Evolutionary conservation across 2,113 vertebrate genomes (phyloP).

Genomic region (Leuciscus idus): DNA sequence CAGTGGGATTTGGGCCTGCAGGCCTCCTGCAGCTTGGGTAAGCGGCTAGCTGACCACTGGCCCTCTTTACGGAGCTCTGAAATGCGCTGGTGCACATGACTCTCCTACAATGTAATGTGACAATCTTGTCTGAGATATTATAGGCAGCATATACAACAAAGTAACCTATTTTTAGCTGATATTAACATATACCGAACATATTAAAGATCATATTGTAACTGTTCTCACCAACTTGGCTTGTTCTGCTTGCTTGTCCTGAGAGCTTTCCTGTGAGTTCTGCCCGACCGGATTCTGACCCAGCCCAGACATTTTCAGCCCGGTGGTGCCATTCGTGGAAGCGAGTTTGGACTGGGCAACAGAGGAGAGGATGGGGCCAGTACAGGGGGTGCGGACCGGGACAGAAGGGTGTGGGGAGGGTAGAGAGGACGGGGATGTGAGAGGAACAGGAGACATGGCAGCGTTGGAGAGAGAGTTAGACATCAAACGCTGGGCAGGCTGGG

Average conservation of each 20-base stretch:
- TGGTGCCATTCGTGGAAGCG: conserved; percentile 78
- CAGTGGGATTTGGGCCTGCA: conserved; percentile 92
- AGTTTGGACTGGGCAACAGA: conserved; percentile 85
- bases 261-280: conserved; percentile 79
- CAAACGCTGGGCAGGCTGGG: conserved; percentile 83
- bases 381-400: conserved; percentile 79
- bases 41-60: conserved; percentile 89
- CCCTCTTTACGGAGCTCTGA: conserved; percentile 92
- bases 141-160: neutral
- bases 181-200: neutral
- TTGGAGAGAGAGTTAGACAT: conserved; percentile 77
- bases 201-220: neutral
- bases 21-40: conserved; percentile 92
- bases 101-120: conserved; percentile 74
- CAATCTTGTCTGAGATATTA: neutral
- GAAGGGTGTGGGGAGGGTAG: conserved; percentile 76
- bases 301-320: conserved; percentile 80
- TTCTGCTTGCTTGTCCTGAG: conserved; percentile 92
- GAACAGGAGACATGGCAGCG: conserved; percentile 73
- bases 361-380: conserved; percentile 79
- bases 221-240: conserved; percentile 89
- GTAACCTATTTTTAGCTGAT: too few species aligned
- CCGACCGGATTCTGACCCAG: conserved; percentile 77
- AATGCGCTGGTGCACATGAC: conserved; percentile 89
- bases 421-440: conserved; percentile 71